Conservation (phyloP, 2,888 invertebrate species). For the Heliothis peltigera region DNA sequence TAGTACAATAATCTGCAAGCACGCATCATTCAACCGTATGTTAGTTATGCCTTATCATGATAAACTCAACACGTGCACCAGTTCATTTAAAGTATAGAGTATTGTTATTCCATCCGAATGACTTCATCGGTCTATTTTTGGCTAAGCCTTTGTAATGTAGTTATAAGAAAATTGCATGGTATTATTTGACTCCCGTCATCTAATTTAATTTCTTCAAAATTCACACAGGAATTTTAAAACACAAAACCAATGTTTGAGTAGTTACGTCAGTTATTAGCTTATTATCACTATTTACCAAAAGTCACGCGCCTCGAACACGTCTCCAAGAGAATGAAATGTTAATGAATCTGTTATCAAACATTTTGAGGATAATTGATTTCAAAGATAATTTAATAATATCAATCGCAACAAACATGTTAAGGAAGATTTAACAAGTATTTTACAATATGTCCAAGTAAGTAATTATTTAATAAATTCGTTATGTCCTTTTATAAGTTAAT, state of each 20-base stretch:
- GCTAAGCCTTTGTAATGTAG: constrained; percentile 3
- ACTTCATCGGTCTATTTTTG: constrained; percentile 40
- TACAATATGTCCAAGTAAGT: neutral
- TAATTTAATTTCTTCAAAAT: neutral
- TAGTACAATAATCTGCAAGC: constrained; percentile 26
- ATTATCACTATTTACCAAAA: constrained; percentile 4
- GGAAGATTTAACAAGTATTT: neutral
- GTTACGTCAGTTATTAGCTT: no score
- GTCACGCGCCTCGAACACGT: neutral
- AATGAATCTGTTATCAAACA: neutral
- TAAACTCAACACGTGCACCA: constrained; percentile 41
- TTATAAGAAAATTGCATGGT: neutral
- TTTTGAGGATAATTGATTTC: neutral
- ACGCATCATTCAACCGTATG: constrained; percentile 23
- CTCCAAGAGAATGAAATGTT: constrained; percentile 1
- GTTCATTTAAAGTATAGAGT: constrained; percentile 42
- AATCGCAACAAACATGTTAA: neutral
- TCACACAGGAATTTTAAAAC: neutral
- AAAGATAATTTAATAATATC: neutral
- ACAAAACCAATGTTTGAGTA: constrained; percentile 3
- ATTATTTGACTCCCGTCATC: neutral
- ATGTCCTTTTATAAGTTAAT: neutral
- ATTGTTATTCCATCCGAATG: constrained; percentile 19
- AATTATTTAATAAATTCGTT: constrained; percentile 1
- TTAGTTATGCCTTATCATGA: constrained; percentile 32